Evolutionary conservation across 1,140 invertebrate genomes (phyloP), one percentile per base, ranked within the genome.

Genomic region (Steinernema feltiae): DNA sequence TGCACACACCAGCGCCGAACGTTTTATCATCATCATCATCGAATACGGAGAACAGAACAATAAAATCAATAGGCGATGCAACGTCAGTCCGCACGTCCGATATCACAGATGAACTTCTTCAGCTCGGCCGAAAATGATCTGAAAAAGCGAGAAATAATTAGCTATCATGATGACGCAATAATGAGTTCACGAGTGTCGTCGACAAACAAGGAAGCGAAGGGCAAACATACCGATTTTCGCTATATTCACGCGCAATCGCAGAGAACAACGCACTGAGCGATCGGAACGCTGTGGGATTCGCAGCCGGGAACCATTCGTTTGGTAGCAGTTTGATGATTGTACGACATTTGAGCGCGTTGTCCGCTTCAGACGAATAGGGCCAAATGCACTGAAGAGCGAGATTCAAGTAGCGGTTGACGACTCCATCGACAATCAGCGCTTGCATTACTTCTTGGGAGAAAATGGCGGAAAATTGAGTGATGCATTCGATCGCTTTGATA

Each of bases 401-500:
- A n/a, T 35, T 53, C 12, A 71, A 3, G 29, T 3, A 21, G 1
- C 63, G 27, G 32, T 79, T 79, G 1, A 79, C 71, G 30, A 80
- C 71, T 46, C 76, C 76, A 31, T 79, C 78, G 21, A 79, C 27
- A 18, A 78, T 32, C 3, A 78, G 72, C 32, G 77, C 76, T 12
- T 76, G 72, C 18, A 74, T 35, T 1, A 70, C 46, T 30, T 32
- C 71, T 18, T 71, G 29, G 32, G 78, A 79, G 30, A 79, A 71
- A 18, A 79, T 27, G 1, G 30, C 18, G 3, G 71, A 70, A n/a
- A 79, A 48, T 2, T n/a, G 24, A n/a, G 70, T 75, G 29, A 79
- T 78, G 15, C 41, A 79, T 29, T 32, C 30, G n/a, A 79, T 78
- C 7, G 74, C 77, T 70, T 80, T 80, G 48, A 80, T 71, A 31